A percentile compares a stretch with the other conserved stretches of the same genome.
Conservation (phyloP, 2,797 vertebrate genomes). For the Diplodus puntazzo region DNA sequence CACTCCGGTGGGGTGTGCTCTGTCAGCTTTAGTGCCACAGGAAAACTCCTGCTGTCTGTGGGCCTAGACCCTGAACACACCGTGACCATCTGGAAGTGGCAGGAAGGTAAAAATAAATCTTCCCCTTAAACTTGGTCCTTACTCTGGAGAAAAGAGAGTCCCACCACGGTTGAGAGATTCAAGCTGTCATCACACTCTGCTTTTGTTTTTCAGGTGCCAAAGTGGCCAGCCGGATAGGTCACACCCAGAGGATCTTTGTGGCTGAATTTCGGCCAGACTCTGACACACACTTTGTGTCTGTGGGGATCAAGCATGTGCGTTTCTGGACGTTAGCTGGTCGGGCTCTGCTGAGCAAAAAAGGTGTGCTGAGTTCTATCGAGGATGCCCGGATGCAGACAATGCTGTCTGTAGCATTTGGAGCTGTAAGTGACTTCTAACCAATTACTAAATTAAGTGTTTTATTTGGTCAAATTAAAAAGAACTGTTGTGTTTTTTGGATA, state of each 20-base stretch:
- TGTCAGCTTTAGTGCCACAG: conserved; percentile 98
- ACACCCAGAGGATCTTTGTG: conserved; percentile 97
- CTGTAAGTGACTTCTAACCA: conserved; percentile 88
- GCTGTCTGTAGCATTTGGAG: conserved; percentile 98
- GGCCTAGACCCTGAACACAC: conserved; percentile 96
- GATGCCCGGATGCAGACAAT: conserved; percentile 98
- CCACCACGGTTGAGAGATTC: not conserved
- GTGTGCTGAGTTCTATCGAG: conserved; percentile 93
- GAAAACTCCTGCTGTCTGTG: conserved; percentile 94
- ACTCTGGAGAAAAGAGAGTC: not conserved
- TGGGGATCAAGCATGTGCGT: conserved; percentile 96
- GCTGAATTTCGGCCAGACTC: conserved; percentile 98
- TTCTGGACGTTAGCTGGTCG: conserved; percentile 97
- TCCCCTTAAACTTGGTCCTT: not conserved
- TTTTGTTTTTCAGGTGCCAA: conserved; percentile 89
- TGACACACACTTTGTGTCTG: conserved; percentile 98
- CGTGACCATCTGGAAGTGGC: conserved; percentile 99
- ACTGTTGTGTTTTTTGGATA: conserved; percentile 1
- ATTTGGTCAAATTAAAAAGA: not conserved
- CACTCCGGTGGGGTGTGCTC: conserved; percentile 95
- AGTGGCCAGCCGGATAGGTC: conserved; percentile 93
- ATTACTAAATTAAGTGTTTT: not conserved
- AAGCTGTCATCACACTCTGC: not conserved
- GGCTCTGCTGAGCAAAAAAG: conserved; percentile 95
- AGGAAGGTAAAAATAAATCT: conserved; percentile 89